phyloP scores from a whole-genome alignment of 2,797 vertebrate genomes.

The Rhabdophis nuchalis region DNA sequence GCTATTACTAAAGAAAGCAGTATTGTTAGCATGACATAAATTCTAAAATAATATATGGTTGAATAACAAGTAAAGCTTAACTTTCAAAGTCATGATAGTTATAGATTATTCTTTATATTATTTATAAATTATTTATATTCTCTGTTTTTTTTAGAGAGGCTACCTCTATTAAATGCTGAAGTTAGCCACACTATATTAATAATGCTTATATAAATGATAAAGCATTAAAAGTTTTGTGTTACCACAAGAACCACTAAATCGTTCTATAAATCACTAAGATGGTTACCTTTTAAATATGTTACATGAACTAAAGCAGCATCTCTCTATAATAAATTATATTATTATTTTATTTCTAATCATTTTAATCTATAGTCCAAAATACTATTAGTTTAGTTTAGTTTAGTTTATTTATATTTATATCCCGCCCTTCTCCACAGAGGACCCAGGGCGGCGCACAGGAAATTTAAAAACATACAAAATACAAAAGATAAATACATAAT shows the following conservation, averaged over 20 bases:
- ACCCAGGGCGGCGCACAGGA: no score
- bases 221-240: background rate
- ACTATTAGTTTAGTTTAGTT: no score
- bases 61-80: background rate
- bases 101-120: background rate
- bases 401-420: no score
- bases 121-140: background rate
- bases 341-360: conserved; percentile 26
- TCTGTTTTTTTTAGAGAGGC: background rate
- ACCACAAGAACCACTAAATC: background rate
- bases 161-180: background rate
- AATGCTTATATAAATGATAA: background rate
- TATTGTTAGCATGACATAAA: background rate
- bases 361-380: conserved; percentile 8
- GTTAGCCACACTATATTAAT: background rate
- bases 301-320: background rate
- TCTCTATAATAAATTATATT: background rate
- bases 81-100: background rate
- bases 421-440: no score
- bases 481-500: no score
- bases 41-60: background rate
- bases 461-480: no score
- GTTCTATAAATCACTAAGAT: background rate
- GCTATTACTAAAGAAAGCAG: conserved; percentile 27
- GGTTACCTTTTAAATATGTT: background rate